Percentiles rank a stretch among this genome's conserved stretches.
These are phyloP conservation scores for Lophochroa leadbeateri DNA, from an alignment of 2,113 vertebrate genomes.

Conservation along the genomic window DNA sequence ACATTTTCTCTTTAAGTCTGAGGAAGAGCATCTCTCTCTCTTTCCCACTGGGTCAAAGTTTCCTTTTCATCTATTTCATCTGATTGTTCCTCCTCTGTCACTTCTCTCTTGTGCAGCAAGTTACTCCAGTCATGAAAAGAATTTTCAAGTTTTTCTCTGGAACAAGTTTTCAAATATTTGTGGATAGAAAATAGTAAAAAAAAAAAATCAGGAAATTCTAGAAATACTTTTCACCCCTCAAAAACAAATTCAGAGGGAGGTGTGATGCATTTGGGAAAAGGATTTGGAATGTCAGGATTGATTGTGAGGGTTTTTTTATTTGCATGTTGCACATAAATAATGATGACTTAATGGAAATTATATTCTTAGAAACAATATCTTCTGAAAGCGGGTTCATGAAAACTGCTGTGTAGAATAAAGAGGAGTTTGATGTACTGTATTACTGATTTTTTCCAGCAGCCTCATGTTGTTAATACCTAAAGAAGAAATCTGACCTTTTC, in stretches of 20 bases:
- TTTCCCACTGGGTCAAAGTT: accelerated
- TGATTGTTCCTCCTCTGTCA: neutral
- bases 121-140: neutral
- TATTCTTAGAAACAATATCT: neutral
- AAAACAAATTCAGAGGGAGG: neutral
- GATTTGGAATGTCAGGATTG: neutral
- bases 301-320: neutral
- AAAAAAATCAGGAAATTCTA: neutral
- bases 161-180: neutral
- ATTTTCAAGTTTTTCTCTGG: neutral
- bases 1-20: neutral
- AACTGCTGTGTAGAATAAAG: neutral
- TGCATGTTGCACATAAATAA: neutral
- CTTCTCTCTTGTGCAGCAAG: neutral
- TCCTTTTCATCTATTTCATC: neutral
- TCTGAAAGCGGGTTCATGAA: neutral
- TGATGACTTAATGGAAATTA: neutral
- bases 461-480: neutral
- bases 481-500: neutral
- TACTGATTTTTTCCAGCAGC: neutral
- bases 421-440: neutral
- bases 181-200: neutral
- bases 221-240: neutral
- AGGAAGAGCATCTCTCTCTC: neutral
- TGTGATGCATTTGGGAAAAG: neutral